Evolutionary conservation across 2,113 vertebrate species (phyloP).

Genomic region (Sorex fumeus): DNA sequence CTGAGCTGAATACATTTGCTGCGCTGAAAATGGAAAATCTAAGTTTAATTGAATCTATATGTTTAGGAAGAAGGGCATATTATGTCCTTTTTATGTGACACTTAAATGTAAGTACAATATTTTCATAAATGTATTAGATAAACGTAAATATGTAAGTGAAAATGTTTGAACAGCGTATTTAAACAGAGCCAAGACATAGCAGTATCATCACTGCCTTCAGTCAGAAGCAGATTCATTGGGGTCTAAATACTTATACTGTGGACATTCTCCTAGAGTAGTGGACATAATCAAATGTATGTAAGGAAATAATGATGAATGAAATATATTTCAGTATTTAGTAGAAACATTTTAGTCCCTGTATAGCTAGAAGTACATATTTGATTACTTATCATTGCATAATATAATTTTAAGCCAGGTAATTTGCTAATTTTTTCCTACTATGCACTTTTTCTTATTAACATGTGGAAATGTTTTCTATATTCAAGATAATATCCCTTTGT

Average conservation of each 20-base stretch:
- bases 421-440: neutral
- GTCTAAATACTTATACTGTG: neutral
- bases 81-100: neutral
- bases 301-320: neutral
- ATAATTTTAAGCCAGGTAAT: neutral
- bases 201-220: neutral
- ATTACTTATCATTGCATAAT: slow-evolving; percentile 4
- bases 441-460: neutral
- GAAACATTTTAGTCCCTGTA: neutral
- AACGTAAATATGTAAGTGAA: slow-evolving; percentile 4
- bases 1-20: slow-evolving; percentile 10
- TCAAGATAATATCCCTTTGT: neutral
- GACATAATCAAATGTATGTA: neutral
- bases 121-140: slow-evolving; percentile 18
- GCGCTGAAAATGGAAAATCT: neutral
- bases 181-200: neutral
- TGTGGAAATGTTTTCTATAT: neutral
- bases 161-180: neutral
- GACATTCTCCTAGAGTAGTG: neutral
- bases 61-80: neutral
- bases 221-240: neutral
- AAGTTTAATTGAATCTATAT: neutral
- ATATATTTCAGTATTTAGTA: neutral
- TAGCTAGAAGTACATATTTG: neutral
- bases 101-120: neutral